Percentiles rank a stretch among this genome's conserved stretches.
These are phyloP conservation scores for Ictidomys tridecemlineatus DNA, from an alignment of 2,113 vertebrate species.

Conservation along the genomic window DNA sequence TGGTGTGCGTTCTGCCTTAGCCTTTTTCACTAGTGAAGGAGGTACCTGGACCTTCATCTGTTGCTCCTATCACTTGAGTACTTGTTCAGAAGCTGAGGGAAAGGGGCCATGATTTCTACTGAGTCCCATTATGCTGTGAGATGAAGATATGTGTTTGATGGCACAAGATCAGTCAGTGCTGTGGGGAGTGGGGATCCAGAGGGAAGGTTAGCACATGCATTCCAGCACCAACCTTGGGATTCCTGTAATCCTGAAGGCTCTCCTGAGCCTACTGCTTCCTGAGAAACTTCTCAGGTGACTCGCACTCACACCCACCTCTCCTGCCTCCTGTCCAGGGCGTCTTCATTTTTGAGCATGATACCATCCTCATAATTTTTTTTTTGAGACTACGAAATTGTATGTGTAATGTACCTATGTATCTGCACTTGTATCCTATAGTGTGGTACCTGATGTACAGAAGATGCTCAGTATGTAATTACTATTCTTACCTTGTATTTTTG, in stretches of 20 bases:
- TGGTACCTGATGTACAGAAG: neutral
- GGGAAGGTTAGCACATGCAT: neutral
- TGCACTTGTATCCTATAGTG: too few relatives aligned
- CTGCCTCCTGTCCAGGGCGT: neutral
- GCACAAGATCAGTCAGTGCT: neutral
- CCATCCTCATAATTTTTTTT: neutral
- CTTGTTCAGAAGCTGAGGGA: constrained; percentile 21
- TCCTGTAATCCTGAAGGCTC: neutral
- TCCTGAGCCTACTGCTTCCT: neutral
- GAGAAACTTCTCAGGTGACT: neutral
- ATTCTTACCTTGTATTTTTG: constrained; percentile 24
- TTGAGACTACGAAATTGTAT: neutral
- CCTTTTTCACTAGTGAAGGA: neutral
- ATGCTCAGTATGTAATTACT: neutral
- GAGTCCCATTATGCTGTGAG: neutral
- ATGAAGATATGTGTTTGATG: neutral
- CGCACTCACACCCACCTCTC: neutral
- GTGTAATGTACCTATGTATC: neutral
- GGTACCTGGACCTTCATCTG: rapidly evolving
- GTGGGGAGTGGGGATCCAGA: neutral
- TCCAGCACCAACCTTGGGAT: neutral
- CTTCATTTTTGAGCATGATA: neutral
- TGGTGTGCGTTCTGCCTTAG: neutral
- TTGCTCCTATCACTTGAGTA: neutral
- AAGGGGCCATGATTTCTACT: neutral